These are phyloP conservation scores for Anniella stebbinsi DNA, from an alignment of 2,797 vertebrate species.

Conservation along the genomic window DNA sequence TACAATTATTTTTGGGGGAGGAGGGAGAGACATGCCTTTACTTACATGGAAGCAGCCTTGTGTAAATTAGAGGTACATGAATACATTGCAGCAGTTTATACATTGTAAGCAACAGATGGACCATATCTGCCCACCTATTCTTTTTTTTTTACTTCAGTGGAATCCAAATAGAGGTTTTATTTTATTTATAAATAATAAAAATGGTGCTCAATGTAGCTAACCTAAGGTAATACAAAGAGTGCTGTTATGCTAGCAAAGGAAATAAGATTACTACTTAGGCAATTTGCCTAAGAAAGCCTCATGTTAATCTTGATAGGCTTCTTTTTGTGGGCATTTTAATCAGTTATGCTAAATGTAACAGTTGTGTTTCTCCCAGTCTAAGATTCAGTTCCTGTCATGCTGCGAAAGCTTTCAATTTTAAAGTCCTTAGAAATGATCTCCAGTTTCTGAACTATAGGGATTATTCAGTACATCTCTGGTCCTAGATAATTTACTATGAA, in stretches of 20 bases:
- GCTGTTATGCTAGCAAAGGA: background rate
- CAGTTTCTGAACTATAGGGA: background rate
- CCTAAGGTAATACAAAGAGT: background rate
- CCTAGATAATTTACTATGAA: conserved; percentile 2
- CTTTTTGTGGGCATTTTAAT: background rate
- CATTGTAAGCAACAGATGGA: background rate
- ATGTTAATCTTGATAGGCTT: background rate
- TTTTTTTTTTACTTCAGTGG: background rate
- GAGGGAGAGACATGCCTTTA: background rate
- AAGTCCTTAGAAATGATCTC: background rate
- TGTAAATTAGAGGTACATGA: background rate
- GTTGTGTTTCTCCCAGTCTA: background rate
- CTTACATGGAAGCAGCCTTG: background rate
- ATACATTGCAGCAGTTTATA: background rate
- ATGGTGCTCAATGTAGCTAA: too few relatives aligned
- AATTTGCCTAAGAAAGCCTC: background rate
- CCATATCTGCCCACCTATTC: background rate
- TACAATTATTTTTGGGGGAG: background rate
- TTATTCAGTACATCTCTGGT: background rate
- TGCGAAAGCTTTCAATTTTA: background rate
- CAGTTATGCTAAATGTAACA: background rate
- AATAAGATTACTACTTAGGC: background rate
- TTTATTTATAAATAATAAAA: background rate
- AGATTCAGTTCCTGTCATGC: background rate
- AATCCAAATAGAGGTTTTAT: background rate